Percentiles rank a stretch among this genome's conserved stretches.
Conservation (phyloP, 2,888 invertebrate genomes). For the Elmis aenea region DNA sequence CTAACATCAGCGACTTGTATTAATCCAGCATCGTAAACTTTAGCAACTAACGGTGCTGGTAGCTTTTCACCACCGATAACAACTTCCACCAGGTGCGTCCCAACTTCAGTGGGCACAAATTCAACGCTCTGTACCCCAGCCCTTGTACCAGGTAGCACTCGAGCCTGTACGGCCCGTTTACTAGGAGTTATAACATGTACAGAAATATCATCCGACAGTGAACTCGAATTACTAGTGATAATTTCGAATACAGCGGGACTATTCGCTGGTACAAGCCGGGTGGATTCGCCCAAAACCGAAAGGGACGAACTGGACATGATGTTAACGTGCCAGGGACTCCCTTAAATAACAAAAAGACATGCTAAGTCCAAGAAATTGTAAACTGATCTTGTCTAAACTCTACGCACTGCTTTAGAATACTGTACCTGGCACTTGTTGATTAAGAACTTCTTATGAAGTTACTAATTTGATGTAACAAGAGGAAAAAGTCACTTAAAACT, state of each 20-base stretch:
- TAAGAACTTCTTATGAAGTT: slow-evolving; percentile 6
- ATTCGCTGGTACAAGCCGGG: slow-evolving; percentile 85
- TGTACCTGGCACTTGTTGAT: slow-evolving; percentile 22
- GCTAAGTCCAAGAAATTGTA: slow-evolving; percentile 10
- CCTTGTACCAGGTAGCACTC: slow-evolving; percentile 76
- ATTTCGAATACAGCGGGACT: slow-evolving; percentile 87
- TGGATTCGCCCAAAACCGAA: slow-evolving; percentile 81
- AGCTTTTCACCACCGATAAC: slow-evolving; percentile 84
- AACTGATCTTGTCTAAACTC: slow-evolving; percentile 15
- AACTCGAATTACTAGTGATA: slow-evolving; percentile 58
- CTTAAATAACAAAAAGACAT: slow-evolving; percentile 49
- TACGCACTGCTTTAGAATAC: slow-evolving; percentile 4
- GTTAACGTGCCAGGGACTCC: slow-evolving; percentile 92
- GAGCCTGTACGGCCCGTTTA: slow-evolving; percentile 74
- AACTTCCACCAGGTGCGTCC: slow-evolving; percentile 89
- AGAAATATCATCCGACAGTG: slow-evolving; percentile 53
- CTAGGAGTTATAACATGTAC: slow-evolving; percentile 77
- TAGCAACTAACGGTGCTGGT: slow-evolving; percentile 84
- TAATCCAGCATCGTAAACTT: slow-evolving; percentile 90
- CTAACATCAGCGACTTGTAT: slow-evolving; percentile 93
- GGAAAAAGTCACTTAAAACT: slow-evolving; percentile 10
- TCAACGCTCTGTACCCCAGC: slow-evolving; percentile 77
- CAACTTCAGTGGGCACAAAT: slow-evolving; percentile 90
- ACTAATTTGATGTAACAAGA: slow-evolving; percentile 5
- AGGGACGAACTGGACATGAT: slow-evolving; percentile 73